These are phyloP conservation scores for Ellobium chinense DNA, from an alignment of 2,888 invertebrate genomes.

Conservation along the genomic window DNA sequence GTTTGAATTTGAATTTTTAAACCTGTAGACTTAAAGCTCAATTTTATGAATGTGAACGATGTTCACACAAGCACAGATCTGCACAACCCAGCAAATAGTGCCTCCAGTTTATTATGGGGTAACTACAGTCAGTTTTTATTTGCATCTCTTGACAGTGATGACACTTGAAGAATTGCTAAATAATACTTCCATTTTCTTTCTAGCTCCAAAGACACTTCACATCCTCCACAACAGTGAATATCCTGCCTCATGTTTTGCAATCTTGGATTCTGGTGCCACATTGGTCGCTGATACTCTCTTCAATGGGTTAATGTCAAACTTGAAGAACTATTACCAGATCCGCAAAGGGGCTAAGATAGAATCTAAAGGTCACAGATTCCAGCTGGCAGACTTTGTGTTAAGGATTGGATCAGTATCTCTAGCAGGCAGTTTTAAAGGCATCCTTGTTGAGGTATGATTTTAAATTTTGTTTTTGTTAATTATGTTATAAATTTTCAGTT, in stretches of 20 bases:
- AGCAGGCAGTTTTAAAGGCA: slow-evolving; percentile 93
- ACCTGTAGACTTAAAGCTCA: too few relatives aligned
- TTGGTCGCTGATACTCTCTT: slow-evolving; percentile 94
- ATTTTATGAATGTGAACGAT: too few relatives aligned
- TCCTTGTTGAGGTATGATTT: slow-evolving; percentile 89
- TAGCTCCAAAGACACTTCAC: slow-evolving; percentile 91
- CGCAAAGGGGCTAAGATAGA: slow-evolving; percentile 88
- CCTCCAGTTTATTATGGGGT: too few relatives aligned
- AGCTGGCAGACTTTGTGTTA: slow-evolving; percentile 91
- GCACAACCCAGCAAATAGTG: too few relatives aligned
- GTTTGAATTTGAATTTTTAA: too few relatives aligned
- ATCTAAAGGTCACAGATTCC: slow-evolving; percentile 85
- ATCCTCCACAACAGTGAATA: slow-evolving; percentile 97
- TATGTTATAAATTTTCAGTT: too few relatives aligned
- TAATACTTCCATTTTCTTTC: slow-evolving; percentile 22
- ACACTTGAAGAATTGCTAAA: background rate
- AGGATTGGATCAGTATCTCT: slow-evolving; percentile 95
- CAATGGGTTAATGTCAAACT: slow-evolving; percentile 93
- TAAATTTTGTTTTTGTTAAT: background rate
- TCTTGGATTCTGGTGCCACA: slow-evolving; percentile 90
- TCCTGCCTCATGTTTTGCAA: slow-evolving; percentile 95
- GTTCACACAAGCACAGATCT: too few relatives aligned
- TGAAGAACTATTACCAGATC: slow-evolving; percentile 89
- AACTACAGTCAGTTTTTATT: too few relatives aligned
- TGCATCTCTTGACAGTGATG: background rate